phyloP scores from a whole-genome alignment of 2,797 vertebrate species.

The Sebastes elongatus region DNA sequence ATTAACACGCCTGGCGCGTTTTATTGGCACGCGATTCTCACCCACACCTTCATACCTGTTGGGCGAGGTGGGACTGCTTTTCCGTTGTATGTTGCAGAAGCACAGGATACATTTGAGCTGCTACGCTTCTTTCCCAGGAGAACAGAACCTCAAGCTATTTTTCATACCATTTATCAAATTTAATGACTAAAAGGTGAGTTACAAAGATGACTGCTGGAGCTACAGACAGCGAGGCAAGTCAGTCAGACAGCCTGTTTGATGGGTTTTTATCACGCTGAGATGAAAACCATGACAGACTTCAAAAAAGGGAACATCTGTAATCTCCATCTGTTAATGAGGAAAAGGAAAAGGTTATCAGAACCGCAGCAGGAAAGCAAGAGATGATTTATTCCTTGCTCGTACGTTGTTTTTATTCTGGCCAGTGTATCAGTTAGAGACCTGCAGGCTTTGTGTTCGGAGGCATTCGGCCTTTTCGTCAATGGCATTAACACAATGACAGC shows the following conservation, averaged over 20 bases:
- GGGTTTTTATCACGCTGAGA: slow-evolving; percentile 25
- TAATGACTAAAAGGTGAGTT: not conserved
- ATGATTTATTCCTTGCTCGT: slow-evolving; percentile 17
- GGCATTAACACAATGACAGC: slow-evolving; percentile 14
- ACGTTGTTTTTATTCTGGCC: slow-evolving; percentile 4
- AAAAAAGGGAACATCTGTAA: slow-evolving; percentile 9
- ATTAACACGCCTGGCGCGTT: not conserved
- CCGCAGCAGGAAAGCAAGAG: not conserved
- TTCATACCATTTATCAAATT: not conserved
- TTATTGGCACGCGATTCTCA: not conserved
- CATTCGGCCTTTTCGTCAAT: slow-evolving; percentile 14
- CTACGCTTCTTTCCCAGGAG: not conserved
- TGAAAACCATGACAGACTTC: slow-evolving; percentile 31
- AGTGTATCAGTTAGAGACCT: slow-evolving; percentile 18
- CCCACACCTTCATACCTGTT: slow-evolving; percentile 13
- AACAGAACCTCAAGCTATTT: not conserved
- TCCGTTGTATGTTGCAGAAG: too few species aligned
- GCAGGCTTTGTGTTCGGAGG: not conserved
- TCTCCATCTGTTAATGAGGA: slow-evolving; percentile 50
- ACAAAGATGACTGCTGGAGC: not conserved
- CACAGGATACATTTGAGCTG: not conserved
- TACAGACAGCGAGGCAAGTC: not conserved
- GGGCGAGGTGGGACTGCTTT: not conserved
- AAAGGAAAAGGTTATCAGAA: slow-evolving; percentile 59
- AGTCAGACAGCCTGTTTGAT: not conserved